phyloP scores from a whole-genome alignment of 1,140 invertebrate genomes.

The Drosophila truncata region DNA sequence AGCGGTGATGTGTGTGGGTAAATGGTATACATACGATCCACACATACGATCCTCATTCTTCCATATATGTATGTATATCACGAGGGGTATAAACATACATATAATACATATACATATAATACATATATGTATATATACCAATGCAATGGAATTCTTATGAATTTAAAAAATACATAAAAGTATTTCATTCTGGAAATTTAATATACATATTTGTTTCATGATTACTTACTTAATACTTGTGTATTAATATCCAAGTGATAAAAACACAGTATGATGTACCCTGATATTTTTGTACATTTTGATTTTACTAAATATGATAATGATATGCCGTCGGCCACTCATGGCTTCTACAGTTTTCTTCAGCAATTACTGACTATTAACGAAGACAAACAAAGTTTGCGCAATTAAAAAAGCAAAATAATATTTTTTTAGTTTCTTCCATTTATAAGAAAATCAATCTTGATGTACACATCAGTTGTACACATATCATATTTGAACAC shows the following conservation, averaged over 20 bases:
- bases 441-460: slow-evolving; percentile 5
- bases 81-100: background rate
- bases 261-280: slow-evolving; percentile 5
- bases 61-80: background rate
- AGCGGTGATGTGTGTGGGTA: slow-evolving; percentile 25
- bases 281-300: slow-evolving; percentile 13
- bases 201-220: background rate
- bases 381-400: background rate
- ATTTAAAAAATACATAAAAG: background rate
- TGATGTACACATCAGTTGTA: slow-evolving; percentile 11
- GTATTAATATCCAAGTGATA: slow-evolving; percentile 8
- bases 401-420: background rate
- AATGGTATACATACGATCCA: slow-evolving; percentile 25
- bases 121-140: slow-evolving; percentile 14
- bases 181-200: background rate
- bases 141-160: slow-evolving; percentile 6
- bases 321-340: slow-evolving; percentile 13
- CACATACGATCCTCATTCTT: slow-evolving; percentile 23
- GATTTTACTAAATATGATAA: slow-evolving; percentile 8
- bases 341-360: background rate
- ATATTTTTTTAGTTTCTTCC: background rate
- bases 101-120: too few relatives aligned
- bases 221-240: background rate
- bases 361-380: background rate
- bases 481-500: slow-evolving; percentile 7